Conservation (phyloP, 2,797 vertebrate species). For the Pipistrellus pipistrellus region DNA sequence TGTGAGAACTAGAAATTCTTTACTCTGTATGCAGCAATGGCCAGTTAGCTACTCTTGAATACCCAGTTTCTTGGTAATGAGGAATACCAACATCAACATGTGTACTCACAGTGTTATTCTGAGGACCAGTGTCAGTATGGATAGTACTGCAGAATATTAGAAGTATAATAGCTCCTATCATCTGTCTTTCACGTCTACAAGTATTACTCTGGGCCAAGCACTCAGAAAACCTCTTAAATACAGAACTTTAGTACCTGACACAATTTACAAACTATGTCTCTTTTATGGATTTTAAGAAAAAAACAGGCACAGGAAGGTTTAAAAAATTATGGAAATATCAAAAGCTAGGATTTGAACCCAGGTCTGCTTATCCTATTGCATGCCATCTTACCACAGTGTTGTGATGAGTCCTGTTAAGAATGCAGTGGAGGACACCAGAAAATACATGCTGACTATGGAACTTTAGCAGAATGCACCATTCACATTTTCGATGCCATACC, state of each 20-base stretch:
- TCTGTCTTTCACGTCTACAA: not conserved
- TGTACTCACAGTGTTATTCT: not conserved
- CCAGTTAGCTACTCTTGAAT: not conserved
- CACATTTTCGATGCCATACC: not conserved
- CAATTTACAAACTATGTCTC: not conserved
- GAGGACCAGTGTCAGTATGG: not conserved
- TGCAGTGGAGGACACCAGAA: not conserved
- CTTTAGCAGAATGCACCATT: not conserved
- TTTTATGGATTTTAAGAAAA: constrained; percentile 1
- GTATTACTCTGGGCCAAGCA: not conserved
- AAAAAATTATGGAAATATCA: constrained; percentile 3
- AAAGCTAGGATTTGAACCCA: not conserved
- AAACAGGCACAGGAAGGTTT: not conserved
- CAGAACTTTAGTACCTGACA: not conserved
- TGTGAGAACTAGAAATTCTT: constrained; percentile 33
- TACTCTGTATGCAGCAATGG: not conserved
- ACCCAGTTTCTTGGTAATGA: not conserved
- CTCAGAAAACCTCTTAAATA: not conserved
- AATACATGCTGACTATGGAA: not conserved
- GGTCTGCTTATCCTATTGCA: not conserved
- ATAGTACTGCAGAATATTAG: not conserved
- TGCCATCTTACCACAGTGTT: not conserved
- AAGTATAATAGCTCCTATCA: not conserved
- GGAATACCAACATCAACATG: not conserved
- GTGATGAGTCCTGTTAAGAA: not conserved